Base-by-base conservation (phyloP, 2,797 vertebrate species). In the Hyperoplus lanceolatus region DNA sequence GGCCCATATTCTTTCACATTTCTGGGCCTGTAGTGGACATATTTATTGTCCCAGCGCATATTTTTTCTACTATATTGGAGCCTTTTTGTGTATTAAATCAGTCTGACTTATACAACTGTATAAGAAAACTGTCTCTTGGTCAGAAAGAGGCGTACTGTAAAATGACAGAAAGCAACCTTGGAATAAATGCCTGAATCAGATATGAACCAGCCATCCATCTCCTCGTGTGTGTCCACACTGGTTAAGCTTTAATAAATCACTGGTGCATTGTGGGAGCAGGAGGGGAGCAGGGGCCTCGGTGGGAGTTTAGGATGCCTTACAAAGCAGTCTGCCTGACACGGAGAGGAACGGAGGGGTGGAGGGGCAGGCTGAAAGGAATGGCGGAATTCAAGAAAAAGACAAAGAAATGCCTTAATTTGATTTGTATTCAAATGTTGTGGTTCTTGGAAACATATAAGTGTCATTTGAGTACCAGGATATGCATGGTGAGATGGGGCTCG, bases 171-270 rank as follows among this genome's bases (percentile, higher is more conserved):
- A 83, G 81, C 70, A 80, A 67, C 8, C 6, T 65, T 38, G 54
- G 61, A 55, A 59, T 62, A 48, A 86, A 73, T 21, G 42, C 36
- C 39, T 18, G 11, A 51, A 75, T 86, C 69, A 74, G 71, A 79
- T 76, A 60, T 56, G 59, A 48, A 21, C 56, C 66, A 57, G 49
- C 66, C 45, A 43, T 65, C 55, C 57, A 89, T 90, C 63, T 90
- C 84, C 85, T 73, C 56, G 77, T 65, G 58, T 79, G 82, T 82
- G 87, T 89, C 90, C 66, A 45, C 65, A 55, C 60, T 78, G 1
- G 53, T 83, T 72, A 79, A 77, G 78, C 62, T 83, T 87, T 81
- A 81, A 93, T 93, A 92, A 89, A 91, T 94, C 93, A 91, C 64
- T 21, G 8, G 50, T 57, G 54, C 29, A 57, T 36, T 69, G 72